Percentiles rank a stretch among this genome's conserved stretches.
phyloP scores from a whole-genome alignment of 2,797 vertebrate species.

The Pseudotriccus pelzelni region DNA sequence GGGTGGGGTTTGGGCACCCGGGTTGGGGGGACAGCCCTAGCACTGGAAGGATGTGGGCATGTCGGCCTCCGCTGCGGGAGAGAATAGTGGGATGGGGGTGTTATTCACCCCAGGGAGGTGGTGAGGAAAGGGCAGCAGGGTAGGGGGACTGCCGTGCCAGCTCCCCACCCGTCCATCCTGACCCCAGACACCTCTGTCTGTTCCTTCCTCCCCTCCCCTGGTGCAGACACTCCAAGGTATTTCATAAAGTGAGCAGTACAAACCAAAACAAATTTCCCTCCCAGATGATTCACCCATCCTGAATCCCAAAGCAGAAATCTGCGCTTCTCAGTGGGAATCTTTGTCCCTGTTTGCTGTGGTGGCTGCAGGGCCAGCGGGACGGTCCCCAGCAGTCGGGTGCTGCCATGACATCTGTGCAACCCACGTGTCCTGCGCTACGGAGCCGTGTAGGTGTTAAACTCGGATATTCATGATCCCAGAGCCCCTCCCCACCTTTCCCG shows the following conservation, averaged over 20 bases:
- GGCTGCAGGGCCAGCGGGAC: rapidly evolving
- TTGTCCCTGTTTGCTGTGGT: rapidly evolving
- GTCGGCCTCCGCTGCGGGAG: not conserved
- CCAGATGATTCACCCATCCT: not conserved
- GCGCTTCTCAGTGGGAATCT: not conserved
- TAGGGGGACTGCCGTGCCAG: rapidly evolving
- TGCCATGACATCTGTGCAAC: not conserved
- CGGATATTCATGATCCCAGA: rapidly evolving
- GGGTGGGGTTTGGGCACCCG: not conserved
- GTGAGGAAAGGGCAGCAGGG: not conserved
- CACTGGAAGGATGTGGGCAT: not conserved
- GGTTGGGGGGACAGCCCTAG: not conserved
- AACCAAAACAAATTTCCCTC: not conserved
- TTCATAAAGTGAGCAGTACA: not conserved
- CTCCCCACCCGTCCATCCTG: not conserved
- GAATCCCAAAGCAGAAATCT: not conserved
- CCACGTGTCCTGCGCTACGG: not conserved
- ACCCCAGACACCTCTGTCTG: rapidly evolving
- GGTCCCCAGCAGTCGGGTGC: not conserved
- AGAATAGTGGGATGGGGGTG: not conserved
- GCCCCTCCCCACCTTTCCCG: not conserved
- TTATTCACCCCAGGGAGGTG: rapidly evolving
- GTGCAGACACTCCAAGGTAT: rapidly evolving
- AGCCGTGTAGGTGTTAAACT: not conserved
- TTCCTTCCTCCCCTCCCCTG: not conserved